A percentile compares a stretch with the other conserved stretches of the same genome.
phyloP scores from a whole-genome alignment of 1,140 invertebrate species.

The Anadara kagoshimensis region DNA sequence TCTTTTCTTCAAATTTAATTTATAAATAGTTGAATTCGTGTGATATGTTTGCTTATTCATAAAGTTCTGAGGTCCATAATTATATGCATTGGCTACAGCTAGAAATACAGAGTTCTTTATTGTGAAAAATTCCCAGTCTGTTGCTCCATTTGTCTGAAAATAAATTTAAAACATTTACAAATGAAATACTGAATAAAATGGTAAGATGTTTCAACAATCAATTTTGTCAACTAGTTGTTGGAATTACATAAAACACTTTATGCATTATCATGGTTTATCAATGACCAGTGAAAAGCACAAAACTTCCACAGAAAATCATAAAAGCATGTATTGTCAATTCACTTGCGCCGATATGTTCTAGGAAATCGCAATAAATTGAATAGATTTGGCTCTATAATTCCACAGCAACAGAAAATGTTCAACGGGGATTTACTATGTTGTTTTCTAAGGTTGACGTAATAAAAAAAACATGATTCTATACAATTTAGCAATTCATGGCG shows the following conservation, averaged over 20 bases:
- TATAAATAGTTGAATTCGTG: conserved; percentile 70
- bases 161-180: neutral
- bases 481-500: too few relatives aligned
- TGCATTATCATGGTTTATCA: neutral
- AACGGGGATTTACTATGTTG: too few relatives aligned
- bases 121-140: conserved; percentile 69
- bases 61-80: conserved; percentile 68
- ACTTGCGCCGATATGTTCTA: too few relatives aligned
- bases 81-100: conserved; percentile 70
- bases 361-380: too few relatives aligned
- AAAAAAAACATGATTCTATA: too few relatives aligned
- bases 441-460: too few relatives aligned
- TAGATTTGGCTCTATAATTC: too few relatives aligned
- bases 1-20: conserved; percentile 55
- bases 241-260: neutral
- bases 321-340: too few relatives aligned
- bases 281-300: neutral
- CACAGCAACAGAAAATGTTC: too few relatives aligned
- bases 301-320: neutral
- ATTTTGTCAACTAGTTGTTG: neutral
- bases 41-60: conserved; percentile 58
- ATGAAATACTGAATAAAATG: too few relatives aligned
- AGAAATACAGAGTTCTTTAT: conserved; percentile 60
- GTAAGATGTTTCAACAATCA: neutral
- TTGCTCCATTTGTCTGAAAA: conserved; percentile 69